These are phyloP conservation scores for Nyctibius bracteatus DNA, from an alignment of 2,113 vertebrate species.

Conservation along the genomic window DNA sequence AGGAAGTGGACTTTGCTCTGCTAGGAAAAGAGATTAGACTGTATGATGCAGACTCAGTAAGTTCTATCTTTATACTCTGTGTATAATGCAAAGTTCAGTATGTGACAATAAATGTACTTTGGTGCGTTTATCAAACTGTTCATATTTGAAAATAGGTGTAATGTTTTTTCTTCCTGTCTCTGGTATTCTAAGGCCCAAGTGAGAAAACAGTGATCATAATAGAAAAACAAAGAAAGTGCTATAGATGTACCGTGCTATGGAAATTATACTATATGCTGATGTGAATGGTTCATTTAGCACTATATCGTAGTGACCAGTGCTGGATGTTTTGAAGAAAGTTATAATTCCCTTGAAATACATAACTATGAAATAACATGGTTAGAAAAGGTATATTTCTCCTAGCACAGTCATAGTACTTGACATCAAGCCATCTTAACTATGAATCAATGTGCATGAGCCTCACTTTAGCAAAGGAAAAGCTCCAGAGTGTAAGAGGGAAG, in stretches of 20 bases:
- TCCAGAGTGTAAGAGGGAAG: neutral
- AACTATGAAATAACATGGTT: neutral
- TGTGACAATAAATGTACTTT: neutral
- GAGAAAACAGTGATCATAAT: neutral
- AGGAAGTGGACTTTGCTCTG: constrained; percentile 4
- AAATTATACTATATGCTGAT: neutral
- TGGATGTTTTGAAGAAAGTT: neutral
- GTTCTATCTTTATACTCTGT: neutral
- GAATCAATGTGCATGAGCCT: neutral
- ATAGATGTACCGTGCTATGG: neutral
- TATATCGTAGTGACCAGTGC: neutral
- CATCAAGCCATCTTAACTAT: neutral
- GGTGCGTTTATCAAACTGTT: neutral
- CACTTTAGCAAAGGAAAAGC: neutral
- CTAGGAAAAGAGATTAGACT: neutral
- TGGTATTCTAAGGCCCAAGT: neutral
- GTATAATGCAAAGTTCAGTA: neutral
- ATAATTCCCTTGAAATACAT: neutral
- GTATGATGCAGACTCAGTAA: neutral
- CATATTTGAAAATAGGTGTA: neutral
- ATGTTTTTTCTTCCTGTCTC: neutral
- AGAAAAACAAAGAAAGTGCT: neutral
- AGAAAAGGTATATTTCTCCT: neutral
- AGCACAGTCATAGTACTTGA: neutral
- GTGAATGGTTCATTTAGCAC: neutral